Base-by-base conservation (phyloP, 2,888 invertebrate species). In the Ophioninae sp. region DNA sequence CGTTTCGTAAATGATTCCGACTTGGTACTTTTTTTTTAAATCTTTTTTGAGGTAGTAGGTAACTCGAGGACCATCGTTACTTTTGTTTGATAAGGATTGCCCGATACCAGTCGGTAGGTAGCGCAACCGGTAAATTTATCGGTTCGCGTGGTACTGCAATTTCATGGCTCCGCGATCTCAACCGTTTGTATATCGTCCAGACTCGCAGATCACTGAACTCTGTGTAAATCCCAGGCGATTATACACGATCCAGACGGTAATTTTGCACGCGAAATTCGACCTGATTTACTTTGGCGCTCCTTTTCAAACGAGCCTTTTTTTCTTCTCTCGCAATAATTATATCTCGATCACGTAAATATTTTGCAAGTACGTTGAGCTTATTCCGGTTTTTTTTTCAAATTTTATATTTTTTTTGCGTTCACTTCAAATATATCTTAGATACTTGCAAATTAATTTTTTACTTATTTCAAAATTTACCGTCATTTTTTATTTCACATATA, bases 71-170 rank as follows among this genome's bases (percentile, higher is more conserved):
- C 13, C 30, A 13, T 59, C 58, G 37, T 56, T 20, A 58, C 56
- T 59, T 71, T 59, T 51, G 2, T 23, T 17, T 3, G 23, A 30
- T 0, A 23, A 17, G 44, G 23, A 23, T 51, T 17, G 20, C 17
- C n/a, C n/a, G 51, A 9, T 39, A 17, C 17, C 23, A 23, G 17
- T 74, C n/a, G 63, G n/a, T 65, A 20, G 58, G 51, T 61, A 71
- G 80, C 41, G 64, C 81, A 81, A 80, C 68, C 69, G 77, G 77
- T 69, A 77, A 83, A 83, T 81, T 83, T 81, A 77, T 77, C 83
- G 83, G 80, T 83, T 74, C 83, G 80, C 61, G 74, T 81, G 74
- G 74, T 80, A 83, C 51, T 30, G 77, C 69, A 80, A 83, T 83
- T 83, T 83, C 83, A 83, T 78, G 83, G 77, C 74, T 69, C 74